A percentile compares a stretch with the other conserved stretches of the same genome.
These are phyloP conservation scores for Silurus lanzhouensis DNA, from an alignment of 2,797 vertebrate genomes.

Conservation along the genomic window DNA sequence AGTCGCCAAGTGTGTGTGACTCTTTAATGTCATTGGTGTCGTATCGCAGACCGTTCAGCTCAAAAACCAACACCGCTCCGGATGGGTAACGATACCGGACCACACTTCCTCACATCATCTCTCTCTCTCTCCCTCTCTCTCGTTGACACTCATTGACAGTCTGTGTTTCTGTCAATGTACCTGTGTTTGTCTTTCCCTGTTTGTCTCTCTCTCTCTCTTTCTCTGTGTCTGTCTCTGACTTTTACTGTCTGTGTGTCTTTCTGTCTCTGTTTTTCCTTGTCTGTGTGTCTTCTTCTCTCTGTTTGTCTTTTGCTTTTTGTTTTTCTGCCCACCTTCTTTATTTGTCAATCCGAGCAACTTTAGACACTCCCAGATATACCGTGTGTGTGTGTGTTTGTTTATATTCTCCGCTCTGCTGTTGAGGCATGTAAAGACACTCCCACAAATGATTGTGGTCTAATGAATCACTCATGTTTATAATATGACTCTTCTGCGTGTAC, in stretches of 20 bases:
- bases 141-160: too few relatives aligned
- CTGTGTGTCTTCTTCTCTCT: neutral
- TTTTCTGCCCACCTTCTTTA: too few relatives aligned
- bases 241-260: too few relatives aligned
- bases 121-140: neutral
- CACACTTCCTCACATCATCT: neutral
- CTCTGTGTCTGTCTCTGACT: too few relatives aligned
- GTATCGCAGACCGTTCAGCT: neutral
- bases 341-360: neutral
- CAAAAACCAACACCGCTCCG: neutral
- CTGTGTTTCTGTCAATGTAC: too few relatives aligned
- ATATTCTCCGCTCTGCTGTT: neutral
- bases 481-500: neutral
- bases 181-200: too few relatives aligned
- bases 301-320: neutral
- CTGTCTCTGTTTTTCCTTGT: neutral
- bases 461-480: neutral
- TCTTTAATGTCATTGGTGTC: neutral
- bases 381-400: neutral
- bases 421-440: neutral
- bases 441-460: neutral
- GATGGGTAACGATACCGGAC: neutral
- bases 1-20: neutral
- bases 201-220: too few relatives aligned
- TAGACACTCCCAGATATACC: neutral